phyloP scores from a whole-genome alignment of 2,113 vertebrate species.

The Melanerpes formicivorus region DNA sequence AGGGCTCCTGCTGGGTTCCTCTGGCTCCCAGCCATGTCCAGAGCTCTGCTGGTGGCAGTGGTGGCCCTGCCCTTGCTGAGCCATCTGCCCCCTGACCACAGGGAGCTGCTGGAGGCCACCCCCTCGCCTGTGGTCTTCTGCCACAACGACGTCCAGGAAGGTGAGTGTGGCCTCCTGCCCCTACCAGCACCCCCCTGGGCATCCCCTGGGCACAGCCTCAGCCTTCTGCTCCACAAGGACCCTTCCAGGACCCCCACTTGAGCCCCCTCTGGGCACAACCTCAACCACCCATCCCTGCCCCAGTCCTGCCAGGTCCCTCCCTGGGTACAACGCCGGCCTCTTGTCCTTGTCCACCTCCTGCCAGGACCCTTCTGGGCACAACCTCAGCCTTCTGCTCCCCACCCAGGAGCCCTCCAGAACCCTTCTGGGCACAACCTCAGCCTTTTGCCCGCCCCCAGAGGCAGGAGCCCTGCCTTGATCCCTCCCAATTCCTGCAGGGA shows the following conservation, averaged over 20 bases:
- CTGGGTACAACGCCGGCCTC: too few species aligned
- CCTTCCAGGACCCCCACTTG: too few species aligned
- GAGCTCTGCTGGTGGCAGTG: neutral
- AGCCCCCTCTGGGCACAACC: too few species aligned
- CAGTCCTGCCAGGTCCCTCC: too few species aligned
- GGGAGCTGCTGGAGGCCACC: conserved; percentile 83
- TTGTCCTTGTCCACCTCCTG: too few species aligned
- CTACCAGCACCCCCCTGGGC: neutral
- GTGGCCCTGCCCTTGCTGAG: neutral
- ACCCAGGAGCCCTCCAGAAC: neutral
- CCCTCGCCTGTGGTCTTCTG: conserved; percentile 93
- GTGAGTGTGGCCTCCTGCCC: conserved; percentile 68
- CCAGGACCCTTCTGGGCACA: too few species aligned
- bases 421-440: neutral
- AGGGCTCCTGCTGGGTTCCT: neutral
- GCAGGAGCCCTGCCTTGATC: neutral
- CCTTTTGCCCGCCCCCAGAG: neutral
- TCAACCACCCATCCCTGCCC: too few species aligned
- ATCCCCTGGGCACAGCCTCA: neutral
- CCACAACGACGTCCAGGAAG: conserved; percentile 95
- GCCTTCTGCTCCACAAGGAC: too few species aligned
- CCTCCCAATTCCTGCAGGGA: conserved; percentile 73
- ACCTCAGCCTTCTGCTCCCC: neutral
- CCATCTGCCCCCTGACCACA: neutral
- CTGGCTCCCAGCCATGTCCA: neutral